Evolutionary conservation across 1,140 invertebrate genomes (phyloP).

Genomic region (Caerostris darwini): DNA sequence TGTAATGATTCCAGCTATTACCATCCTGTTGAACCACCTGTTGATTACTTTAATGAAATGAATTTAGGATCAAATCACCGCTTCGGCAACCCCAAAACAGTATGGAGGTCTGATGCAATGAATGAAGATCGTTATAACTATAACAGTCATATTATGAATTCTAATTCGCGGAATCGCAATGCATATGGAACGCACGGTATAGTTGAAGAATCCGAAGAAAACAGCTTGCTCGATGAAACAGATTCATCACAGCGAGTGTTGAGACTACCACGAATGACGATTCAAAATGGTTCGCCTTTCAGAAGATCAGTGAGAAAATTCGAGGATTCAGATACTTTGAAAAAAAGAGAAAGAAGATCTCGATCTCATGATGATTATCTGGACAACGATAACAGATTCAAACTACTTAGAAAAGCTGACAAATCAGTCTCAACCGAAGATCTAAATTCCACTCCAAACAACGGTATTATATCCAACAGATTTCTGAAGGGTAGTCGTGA

Average conservation of each 20-base stretch:
- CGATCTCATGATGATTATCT: slow-evolving; percentile 66
- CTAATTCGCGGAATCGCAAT: neutral
- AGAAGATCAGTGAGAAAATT: slow-evolving; percentile 14
- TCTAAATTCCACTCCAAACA: neutral
- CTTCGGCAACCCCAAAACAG: slow-evolving; percentile 7
- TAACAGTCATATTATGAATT: neutral
- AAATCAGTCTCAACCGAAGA: slow-evolving; percentile 69
- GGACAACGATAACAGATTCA: slow-evolving; percentile 21
- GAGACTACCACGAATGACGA: slow-evolving; percentile 14
- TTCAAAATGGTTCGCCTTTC: slow-evolving; percentile 21
- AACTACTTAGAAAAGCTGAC: slow-evolving; percentile 54
- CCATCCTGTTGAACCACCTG: slow-evolving; percentile 50
- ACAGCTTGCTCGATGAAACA: neutral
- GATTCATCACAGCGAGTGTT: neutral
- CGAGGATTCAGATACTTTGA: neutral
- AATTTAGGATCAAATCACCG: neutral
- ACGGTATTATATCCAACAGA: slow-evolving; percentile 10
- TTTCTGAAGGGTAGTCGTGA: slow-evolving; percentile 46
- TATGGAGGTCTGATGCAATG: neutral
- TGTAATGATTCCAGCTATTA: slow-evolving; percentile 23
- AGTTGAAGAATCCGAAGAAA: slow-evolving; percentile 31
- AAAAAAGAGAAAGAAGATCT: slow-evolving; percentile 52
- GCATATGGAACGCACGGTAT: neutral
- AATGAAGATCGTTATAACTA: slow-evolving; percentile 35
- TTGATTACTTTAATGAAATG: slow-evolving; percentile 66